These are phyloP conservation scores for Monochamus alternatus DNA, from an alignment of 2,888 invertebrate genomes.

Conservation along the genomic window DNA sequence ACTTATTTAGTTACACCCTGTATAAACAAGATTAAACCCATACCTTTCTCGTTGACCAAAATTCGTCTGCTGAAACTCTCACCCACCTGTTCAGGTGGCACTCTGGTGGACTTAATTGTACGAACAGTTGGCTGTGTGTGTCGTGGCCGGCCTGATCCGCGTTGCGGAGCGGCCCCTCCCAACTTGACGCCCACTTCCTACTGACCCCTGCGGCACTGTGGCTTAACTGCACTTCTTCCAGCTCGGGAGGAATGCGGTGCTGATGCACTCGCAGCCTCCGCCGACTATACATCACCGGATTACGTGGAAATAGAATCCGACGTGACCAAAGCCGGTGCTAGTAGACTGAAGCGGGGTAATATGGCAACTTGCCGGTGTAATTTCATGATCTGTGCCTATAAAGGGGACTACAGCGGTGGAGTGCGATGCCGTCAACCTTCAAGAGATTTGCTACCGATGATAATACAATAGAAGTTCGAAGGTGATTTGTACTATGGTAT, in stretches of 20 bases:
- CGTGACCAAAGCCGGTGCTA: no score
- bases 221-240: conserved; percentile 17
- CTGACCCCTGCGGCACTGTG: conserved; percentile 59
- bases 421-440: no score
- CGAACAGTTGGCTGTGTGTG: conserved; percentile 28
- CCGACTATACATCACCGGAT: neutral
- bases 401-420: no score
- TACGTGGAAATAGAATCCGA: neutral
- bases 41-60: no score
- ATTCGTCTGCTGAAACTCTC: neutral
- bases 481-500: no score
- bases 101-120: conserved; percentile 16
- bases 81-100: conserved; percentile 28
- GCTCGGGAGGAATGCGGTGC: conserved; percentile 6
- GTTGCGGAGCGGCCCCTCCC: conserved; percentile 61
- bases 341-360: no score
- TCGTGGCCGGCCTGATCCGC: conserved; percentile 57
- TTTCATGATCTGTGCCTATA: no score
- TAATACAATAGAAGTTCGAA: no score
- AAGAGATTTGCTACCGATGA: no score
- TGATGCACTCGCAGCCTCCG: neutral
- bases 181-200: conserved; percentile 65
- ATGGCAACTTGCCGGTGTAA: no score
- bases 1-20: no score
- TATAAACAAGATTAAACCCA: no score